Conservation (phyloP, 2,888 invertebrate species). For the Hydriomena furcata region DNA sequence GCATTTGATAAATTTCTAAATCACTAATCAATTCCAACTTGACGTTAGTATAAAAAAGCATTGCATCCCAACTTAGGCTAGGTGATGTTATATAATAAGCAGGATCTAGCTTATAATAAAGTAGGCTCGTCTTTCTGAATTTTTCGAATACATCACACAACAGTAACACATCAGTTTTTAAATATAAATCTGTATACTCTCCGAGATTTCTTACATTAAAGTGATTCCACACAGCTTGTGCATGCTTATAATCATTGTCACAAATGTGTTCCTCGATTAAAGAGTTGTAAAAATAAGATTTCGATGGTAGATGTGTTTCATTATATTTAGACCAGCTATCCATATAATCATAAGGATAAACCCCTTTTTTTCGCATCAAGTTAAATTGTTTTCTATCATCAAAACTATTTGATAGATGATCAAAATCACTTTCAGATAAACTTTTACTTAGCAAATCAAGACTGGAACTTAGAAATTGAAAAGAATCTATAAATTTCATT, state of each 20-base stretch:
- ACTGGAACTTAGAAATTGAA: conserved; percentile 9
- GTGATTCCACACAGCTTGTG: conserved; percentile 1
- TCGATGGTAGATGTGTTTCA: not conserved
- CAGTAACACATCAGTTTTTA: conserved; percentile 8
- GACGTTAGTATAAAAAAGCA: conserved; percentile 4
- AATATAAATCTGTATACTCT: conserved; percentile 20
- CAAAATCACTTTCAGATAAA: not conserved
- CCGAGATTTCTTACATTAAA: conserved; percentile 6
- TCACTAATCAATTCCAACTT: conserved; percentile 8
- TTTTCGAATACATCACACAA: conserved; percentile 15
- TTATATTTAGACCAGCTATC: conserved; percentile 4
- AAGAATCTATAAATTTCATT: conserved; percentile 8
- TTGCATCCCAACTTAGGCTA: conserved; percentile 16
- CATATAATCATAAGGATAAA: conserved; percentile 12
- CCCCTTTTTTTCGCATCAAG: not conserved
- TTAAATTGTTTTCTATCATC: not conserved
- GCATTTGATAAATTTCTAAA: conserved; percentile 11
- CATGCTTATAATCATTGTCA: conserved; percentile 3
- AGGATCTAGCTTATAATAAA: conserved; percentile 9
- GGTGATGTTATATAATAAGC: conserved; percentile 10
- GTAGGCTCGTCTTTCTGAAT: conserved; percentile 2
- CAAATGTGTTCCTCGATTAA: conserved; percentile 4
- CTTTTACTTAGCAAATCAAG: not conserved
- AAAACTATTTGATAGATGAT: not conserved
- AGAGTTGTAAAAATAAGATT: conserved; percentile 9